Conservation (phyloP, 2,797 vertebrate genomes). For the Sebastes itinus region DNA sequence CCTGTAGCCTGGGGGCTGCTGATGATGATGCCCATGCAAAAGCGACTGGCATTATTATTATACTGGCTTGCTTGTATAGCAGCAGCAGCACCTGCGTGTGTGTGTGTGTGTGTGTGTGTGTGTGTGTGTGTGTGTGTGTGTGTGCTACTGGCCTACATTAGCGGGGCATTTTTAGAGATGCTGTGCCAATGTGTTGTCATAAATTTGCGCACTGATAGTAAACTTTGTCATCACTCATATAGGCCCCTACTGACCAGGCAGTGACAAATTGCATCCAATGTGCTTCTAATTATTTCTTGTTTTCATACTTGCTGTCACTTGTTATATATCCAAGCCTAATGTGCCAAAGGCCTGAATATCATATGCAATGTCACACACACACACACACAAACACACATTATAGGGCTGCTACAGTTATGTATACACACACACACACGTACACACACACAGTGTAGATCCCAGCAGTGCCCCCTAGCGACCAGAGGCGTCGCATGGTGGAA, state of each 20-base stretch:
- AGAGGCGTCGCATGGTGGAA: slow-evolving; percentile 40
- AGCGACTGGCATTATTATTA: slow-evolving; percentile 20
- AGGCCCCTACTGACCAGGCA: slow-evolving; percentile 61
- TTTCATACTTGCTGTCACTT: slow-evolving; percentile 44
- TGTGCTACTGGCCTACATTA: not conserved
- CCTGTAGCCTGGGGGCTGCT: slow-evolving; percentile 64
- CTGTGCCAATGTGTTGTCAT: slow-evolving; percentile 45
- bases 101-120: too few species aligned
- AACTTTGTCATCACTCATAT: slow-evolving; percentile 74
- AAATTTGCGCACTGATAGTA: slow-evolving; percentile 54
- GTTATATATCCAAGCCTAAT: slow-evolving; percentile 6
- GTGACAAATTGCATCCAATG: slow-evolving; percentile 47
- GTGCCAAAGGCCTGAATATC: slow-evolving; percentile 36
- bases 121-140: too few species aligned
- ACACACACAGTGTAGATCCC: slow-evolving; percentile 16
- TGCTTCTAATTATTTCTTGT: slow-evolving; percentile 43
- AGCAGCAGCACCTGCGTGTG: slow-evolving; percentile 39
- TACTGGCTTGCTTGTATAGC: not conserved
- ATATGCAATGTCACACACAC: slow-evolving; percentile 6
- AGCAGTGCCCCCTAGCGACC: slow-evolving; percentile 79
- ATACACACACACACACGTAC: not conserved
- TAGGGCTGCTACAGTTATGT: not conserved
- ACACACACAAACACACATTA: not conserved
- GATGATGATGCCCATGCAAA: slow-evolving; percentile 34
- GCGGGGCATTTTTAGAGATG: slow-evolving; percentile 20